Evolutionary conservation across 2,797 vertebrate genomes (phyloP), one percentile per base, ranked within the genome.

Genomic region (Manis crassicaudata): DNA sequence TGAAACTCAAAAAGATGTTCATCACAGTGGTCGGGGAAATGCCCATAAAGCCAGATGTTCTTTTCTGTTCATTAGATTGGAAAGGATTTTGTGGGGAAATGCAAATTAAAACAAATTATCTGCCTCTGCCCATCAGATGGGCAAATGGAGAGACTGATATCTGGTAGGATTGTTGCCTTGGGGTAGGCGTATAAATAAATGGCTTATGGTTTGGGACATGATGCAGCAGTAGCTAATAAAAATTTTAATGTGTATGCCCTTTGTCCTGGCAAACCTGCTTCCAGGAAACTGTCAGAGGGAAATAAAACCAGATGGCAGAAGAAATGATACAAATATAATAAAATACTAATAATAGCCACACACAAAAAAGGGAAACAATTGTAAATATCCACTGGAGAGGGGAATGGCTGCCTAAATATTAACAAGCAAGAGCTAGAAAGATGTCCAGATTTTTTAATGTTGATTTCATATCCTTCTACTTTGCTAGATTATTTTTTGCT

Each of bases 231-330:
- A 43, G 62, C n/a, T 35, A 84, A 94, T 70, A 88, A 81, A 76
- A 58, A 87, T 77, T 35, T 81, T 77, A 81, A 92, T 52, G 84
- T n/a, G 37, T 46, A 7, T 83, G 70, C 56, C 70, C 85, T 94
- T 80, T 90, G 82, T 84, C 65, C 54, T 58, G n/a, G 35, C 70
- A 95, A 90, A n/a, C 46, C n/a, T 81, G 92, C 62, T 91, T 96
- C 54, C 27, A 84, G 46, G 18, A 95, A 85, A 54, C 20, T 68
- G 52, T 35, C 43, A 90, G 50, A 27, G 29, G 90, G 79, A 88
- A 92, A 76, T 68, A 70, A 94, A 94, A 70, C 43, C 85, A 92
- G 52, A 79, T 83, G 58, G 27, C 3, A 84, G 70, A 77, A 67
- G 18, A 50, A 46, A 46, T 46, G 81, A 87, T 75, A 87, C 40